Conservation (phyloP, 2,797 vertebrate genomes). For the Acropternis orthonyx region DNA sequence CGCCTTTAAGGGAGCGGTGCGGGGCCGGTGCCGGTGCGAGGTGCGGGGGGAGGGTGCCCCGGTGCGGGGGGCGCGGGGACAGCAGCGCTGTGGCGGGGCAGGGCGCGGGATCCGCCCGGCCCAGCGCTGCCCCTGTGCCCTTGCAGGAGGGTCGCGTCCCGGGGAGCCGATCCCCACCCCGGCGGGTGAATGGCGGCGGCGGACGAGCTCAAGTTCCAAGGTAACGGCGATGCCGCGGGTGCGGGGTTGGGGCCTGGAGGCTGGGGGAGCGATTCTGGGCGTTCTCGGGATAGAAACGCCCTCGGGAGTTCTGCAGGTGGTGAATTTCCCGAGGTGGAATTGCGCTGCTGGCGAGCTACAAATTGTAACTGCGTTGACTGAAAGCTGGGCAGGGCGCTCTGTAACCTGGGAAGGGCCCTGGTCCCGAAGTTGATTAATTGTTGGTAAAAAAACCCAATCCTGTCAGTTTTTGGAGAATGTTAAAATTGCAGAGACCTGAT, state of each 20-base stretch:
- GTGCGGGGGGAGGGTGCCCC: background rate
- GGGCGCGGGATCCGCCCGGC: background rate
- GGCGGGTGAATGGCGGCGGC: slow-evolving; percentile 80
- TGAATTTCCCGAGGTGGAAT: fast-evolving
- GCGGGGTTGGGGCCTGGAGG: background rate
- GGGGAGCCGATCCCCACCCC: background rate
- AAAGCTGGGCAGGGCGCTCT: background rate
- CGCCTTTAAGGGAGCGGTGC: background rate
- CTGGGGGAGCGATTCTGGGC: too few species aligned
- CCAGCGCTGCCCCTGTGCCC: background rate
- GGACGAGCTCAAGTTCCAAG: slow-evolving; percentile 85
- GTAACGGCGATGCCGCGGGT: too few species aligned
- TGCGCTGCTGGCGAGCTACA: too few species aligned
- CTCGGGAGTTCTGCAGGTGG: fast-evolving
- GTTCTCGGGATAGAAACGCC: fast-evolving
- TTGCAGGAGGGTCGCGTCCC: background rate
- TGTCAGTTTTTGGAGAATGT: fast-evolving
- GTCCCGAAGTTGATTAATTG: background rate
- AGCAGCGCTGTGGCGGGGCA: background rate
- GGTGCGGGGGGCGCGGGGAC: background rate
- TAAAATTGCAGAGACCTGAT: background rate
- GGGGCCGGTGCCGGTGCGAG: background rate
- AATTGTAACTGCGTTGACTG: fast-evolving
- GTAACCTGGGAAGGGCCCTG: fast-evolving
- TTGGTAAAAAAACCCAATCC: fast-evolving